These are phyloP conservation scores for Austrolebias charrua DNA, from an alignment of 2,797 vertebrate genomes.

Conservation along the genomic window DNA sequence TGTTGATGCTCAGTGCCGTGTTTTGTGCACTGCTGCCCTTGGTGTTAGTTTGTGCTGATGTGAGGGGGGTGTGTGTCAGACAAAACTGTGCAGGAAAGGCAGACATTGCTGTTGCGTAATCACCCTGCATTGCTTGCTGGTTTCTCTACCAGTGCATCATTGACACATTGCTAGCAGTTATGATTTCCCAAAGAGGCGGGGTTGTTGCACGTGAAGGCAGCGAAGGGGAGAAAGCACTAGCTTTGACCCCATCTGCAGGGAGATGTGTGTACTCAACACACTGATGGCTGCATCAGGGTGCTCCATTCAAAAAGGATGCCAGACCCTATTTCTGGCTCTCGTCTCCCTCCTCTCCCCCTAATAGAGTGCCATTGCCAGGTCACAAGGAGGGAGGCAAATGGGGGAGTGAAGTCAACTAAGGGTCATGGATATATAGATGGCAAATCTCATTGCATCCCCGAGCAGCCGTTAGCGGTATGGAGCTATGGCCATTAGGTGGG, in stretches of 20 bases:
- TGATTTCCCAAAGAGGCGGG: conserved; percentile 54
- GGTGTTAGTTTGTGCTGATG: conserved; percentile 18
- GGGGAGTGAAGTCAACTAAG: conserved; percentile 77
- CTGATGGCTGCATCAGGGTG: conserved; percentile 66
- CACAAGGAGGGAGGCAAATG: conserved; percentile 68
- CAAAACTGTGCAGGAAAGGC: conserved; percentile 20
- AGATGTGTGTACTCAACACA: conserved; percentile 73
- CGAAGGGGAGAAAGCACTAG: conserved; percentile 45
- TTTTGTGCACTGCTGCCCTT: conserved; percentile 10
- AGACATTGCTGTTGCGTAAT: conserved; percentile 33
- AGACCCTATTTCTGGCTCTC: conserved; percentile 63
- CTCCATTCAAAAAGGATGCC: conserved; percentile 71
- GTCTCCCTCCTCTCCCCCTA: conserved; percentile 60
- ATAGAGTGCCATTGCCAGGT: conserved; percentile 82
- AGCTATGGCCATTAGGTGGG: conserved; percentile 70
- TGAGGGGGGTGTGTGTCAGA: conserved; percentile 19
- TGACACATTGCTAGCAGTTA: conserved; percentile 60
- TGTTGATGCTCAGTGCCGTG: conserved; percentile 30
- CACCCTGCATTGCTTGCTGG: conserved; percentile 15
- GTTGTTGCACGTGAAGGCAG: conserved; percentile 19
- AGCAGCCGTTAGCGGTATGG: conserved; percentile 73
- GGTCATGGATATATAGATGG: conserved; percentile 81
- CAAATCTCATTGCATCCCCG: conserved; percentile 79
- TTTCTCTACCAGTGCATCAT: conserved; percentile 42
- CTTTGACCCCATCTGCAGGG: conserved; percentile 72